Base-by-base conservation (phyloP, 1,140 invertebrate species). In the Meloidogyne floridensis region DNA sequence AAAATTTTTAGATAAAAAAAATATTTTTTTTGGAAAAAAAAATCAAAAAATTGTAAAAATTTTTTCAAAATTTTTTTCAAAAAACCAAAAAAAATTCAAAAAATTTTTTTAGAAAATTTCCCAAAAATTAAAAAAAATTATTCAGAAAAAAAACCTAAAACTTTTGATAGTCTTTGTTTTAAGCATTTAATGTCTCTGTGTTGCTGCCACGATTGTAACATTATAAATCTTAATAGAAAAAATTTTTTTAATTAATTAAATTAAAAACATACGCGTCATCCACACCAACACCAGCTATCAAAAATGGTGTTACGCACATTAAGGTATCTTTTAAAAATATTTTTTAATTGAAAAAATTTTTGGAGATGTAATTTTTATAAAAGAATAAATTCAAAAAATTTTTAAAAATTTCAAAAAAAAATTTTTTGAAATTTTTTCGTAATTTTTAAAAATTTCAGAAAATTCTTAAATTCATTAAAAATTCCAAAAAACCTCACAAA, bases 251-350 rank as follows among this genome's bases (percentile, higher is more conserved):
- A 32, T 32, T 32, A 32, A 32, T 32, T 32, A 32, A 32, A 32
- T 32, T 32, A 32, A 11, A 65, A 7, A 65, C 59, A 7, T 6
- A 65, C 15, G 87, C 87, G 81, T 89, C 88, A 79, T 89, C 88
- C 32, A 88, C 87, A 51, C 86, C 86, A 47, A 88, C 86, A 43
- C 85, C 85, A 47, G 56, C 47, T 18, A 84, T 87, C 15, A 89
- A 59, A 73, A 89, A 89, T 0, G 88, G 88, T 10, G 84, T 84
- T 10, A 89, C 88, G 79, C 88, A 89, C 84, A 90, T 90, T 47
- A 89, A 89, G 11, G 65, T 79, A 71, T 78, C 77, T 78, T 65
- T 32, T 13, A 53, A 32, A n/a, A 54, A 32, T 2, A 32, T 32
- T 32, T 32, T 32, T 32, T 32, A n/a, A 47, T 43, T 20, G 11